A percentile compares a stretch with the other conserved stretches of the same genome.
Evolutionary conservation across 2,797 vertebrate species (phyloP).

Genomic region (Sebastes cheni): DNA sequence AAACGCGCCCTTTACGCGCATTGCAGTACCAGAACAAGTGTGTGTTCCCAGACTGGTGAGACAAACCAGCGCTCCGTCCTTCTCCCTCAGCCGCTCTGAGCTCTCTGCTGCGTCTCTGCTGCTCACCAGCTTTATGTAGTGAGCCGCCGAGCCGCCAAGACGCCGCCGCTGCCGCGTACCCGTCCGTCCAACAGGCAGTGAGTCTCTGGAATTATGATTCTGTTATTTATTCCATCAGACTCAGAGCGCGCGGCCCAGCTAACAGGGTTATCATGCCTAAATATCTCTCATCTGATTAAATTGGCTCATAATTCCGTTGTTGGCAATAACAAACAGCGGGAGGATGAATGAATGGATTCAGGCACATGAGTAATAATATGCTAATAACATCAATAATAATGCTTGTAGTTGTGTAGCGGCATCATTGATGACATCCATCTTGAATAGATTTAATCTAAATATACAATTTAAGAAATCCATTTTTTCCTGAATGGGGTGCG

Average conservation of each 20-base stretch:
- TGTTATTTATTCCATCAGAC: slow-evolving; percentile 11
- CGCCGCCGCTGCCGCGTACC: no score
- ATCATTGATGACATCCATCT: neutral
- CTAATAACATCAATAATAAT: neutral
- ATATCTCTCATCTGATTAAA: slow-evolving; percentile 14
- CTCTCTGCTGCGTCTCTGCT: slow-evolving; percentile 22
- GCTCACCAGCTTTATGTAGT: slow-evolving; percentile 24
- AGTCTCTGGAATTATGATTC: slow-evolving; percentile 10
- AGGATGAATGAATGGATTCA: neutral
- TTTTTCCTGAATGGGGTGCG: neutral
- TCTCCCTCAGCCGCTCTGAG: neutral
- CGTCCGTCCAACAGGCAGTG: slow-evolving; percentile 35
- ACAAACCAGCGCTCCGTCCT: neutral
- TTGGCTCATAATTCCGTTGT: neutral
- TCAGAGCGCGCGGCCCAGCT: neutral
- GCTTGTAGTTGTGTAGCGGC: neutral
- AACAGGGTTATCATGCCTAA: slow-evolving; percentile 5
- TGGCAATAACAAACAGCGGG: neutral
- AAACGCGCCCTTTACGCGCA: slow-evolving; percentile 55
- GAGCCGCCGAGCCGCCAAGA: neutral
- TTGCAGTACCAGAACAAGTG: neutral
- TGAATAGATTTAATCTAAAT: neutral
- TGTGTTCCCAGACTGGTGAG: neutral
- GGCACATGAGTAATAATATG: neutral
- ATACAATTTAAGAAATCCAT: neutral